These are phyloP conservation scores for Lytechinus pictus DNA, from an alignment of 35 echinoderm and acorn worm genomes.

Conservation along the genomic window DNA sequence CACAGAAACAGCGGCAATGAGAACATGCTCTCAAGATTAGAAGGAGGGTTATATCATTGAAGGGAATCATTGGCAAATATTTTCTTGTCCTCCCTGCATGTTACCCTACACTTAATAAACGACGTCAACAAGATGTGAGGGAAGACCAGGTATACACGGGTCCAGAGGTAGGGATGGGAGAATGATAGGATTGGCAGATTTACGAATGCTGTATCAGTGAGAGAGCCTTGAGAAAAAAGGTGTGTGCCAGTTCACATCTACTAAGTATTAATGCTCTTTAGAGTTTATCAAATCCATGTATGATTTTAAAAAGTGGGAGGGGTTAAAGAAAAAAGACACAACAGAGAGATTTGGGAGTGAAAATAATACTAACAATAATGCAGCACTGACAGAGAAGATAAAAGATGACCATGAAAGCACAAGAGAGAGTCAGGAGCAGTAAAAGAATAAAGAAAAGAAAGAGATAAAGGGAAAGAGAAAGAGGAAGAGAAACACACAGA, in stretches of 20 bases:
- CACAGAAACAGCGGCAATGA: neutral
- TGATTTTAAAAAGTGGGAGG: too few relatives aligned
- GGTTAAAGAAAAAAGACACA: neutral
- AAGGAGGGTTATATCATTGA: neutral
- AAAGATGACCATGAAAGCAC: neutral
- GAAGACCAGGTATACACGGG: neutral
- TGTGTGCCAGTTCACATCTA: too few relatives aligned
- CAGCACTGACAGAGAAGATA: neutral
- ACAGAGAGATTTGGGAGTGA: neutral
- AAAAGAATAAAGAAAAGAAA: neutral
- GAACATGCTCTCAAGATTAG: constrained; percentile 2
- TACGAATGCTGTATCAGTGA: neutral
- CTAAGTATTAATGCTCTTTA: too few relatives aligned
- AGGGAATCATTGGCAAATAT: constrained; percentile 19
- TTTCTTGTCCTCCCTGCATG: neutral
- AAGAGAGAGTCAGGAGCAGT: neutral
- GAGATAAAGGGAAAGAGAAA: neutral
- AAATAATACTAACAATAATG: too few relatives aligned
- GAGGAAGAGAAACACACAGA: neutral
- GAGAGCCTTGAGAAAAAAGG: neutral
- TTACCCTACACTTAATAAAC: constrained; percentile 13
- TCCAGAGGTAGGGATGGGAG: neutral
- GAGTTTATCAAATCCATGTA: too few relatives aligned
- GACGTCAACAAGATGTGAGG: neutral
- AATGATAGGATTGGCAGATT: neutral